Conservation (phyloP, 1,140 invertebrate species). For the Stratiolaelaps scimitus region DNA sequence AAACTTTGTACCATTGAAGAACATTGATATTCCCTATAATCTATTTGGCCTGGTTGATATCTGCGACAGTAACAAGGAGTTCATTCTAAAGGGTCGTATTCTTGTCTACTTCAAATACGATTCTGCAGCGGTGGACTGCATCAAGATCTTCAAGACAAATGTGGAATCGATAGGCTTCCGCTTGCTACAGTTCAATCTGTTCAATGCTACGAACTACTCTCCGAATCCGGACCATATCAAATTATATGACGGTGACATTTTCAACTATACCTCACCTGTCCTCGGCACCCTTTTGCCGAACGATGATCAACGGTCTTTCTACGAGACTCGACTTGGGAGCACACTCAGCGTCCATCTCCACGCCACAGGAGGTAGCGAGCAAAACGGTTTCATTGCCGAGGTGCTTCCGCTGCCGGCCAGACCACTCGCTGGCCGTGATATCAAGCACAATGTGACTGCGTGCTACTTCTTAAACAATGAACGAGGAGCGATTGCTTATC, state of each 20-base stretch:
- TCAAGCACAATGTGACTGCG: conserved; percentile 77
- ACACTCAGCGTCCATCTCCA: conserved; percentile 81
- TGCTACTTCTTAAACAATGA: conserved; percentile 68
- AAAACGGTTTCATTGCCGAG: conserved; percentile 96
- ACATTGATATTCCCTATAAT: conserved; percentile 76
- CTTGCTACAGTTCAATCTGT: conserved; percentile 81
- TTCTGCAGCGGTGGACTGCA: conserved; percentile 85
- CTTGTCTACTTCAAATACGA: conserved; percentile 95
- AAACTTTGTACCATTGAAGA: conserved; percentile 59
- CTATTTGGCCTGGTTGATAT: conserved; percentile 92
- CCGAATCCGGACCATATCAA: conserved; percentile 68
- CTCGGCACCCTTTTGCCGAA: conserved; percentile 57
- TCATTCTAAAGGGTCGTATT: conserved; percentile 74
- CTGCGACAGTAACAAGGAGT: conserved; percentile 82
- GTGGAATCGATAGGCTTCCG: conserved; percentile 74
- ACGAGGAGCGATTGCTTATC: conserved; percentile 72
- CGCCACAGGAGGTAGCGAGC: conserved; percentile 76
- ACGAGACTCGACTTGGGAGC: conserved; percentile 30
- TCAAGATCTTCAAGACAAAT: conserved; percentile 85
- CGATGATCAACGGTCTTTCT: conserved; percentile 34
- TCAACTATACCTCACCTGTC: conserved; percentile 60
- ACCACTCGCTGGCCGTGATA: conserved; percentile 50
- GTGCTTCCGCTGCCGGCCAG: conserved; percentile 85
- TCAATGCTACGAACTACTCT: conserved; percentile 68
- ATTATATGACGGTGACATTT: conserved; percentile 82